Conservation (phyloP, 2,113 vertebrate genomes). For the Sylvilagus bachmani region DNA sequence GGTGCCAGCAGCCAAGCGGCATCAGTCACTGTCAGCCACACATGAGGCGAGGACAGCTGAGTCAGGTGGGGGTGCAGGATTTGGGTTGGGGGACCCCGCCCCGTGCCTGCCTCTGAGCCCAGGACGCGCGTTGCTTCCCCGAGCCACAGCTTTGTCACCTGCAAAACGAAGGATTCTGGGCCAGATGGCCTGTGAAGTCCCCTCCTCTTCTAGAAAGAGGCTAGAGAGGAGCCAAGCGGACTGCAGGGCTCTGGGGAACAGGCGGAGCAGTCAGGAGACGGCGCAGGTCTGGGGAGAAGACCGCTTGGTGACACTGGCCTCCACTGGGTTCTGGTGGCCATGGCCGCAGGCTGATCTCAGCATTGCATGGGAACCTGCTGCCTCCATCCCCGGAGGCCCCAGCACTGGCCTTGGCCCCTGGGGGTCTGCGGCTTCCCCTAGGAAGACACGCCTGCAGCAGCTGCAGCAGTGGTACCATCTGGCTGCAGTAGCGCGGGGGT, state of each 20-base stretch:
- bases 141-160: not conserved
- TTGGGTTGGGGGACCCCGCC: not conserved
- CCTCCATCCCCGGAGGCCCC: not conserved
- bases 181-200: not conserved
- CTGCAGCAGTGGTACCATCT: too few species aligned
- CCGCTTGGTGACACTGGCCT: not conserved
- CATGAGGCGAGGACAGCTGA: not conserved
- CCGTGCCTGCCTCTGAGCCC: not conserved
- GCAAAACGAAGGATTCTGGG: not conserved
- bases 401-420: not conserved
- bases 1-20: not conserved
- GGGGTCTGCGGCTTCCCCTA: not conserved
- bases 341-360: not conserved
- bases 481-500: accelerated
- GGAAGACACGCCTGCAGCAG: not conserved
- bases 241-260: not conserved
- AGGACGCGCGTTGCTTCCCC: not conserved
- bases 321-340: not conserved
- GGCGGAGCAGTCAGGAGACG: not conserved
- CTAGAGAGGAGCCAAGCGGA: not conserved
- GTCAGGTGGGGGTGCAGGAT: not conserved
- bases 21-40: not conserved
- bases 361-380: accelerated
- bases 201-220: not conserved
- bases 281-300: not conserved